Base-by-base conservation (phyloP, 2,888 invertebrate species). In the Sarcophaga variegata region DNA sequence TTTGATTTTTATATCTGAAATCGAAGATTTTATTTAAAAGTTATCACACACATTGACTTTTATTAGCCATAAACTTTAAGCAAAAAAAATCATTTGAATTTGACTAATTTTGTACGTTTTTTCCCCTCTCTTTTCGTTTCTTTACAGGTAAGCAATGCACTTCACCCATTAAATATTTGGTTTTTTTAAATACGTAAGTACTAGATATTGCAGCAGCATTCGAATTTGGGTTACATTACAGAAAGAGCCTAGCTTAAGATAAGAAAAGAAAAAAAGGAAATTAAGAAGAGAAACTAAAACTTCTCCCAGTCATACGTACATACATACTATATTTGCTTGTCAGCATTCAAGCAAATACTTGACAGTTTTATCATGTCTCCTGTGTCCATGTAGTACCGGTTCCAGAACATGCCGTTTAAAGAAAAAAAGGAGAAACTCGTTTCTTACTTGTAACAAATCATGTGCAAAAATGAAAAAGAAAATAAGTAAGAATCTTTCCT, bases 381-480 rank as follows among this genome's bases (percentile, higher is more conserved):
- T 14, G 14, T 17, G 17, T 14, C 37, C 37, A 10, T 76, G 70
- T 75, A 66, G 64, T 76, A 71, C 84, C 80, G 84, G 80, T 81
- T 85, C 4, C 59, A 27, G 5, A 60, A 72, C 12, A 70, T 20
- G 64, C 22, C 79, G n/a, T 49, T 37, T 37, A 4, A 22, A 69
- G 37, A 47, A 27, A 60, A 60, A 25, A 22, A 12, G 10, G 60
- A 12, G 45, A 63, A 74, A 74, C 69, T 67, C 72, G 67, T 77
- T 85, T 85, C n/a, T 45, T 63, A 72, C 77, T 64, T 70, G 81
- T 45, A 74, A 74, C 72, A 85, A 85, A 81, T 85, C 81, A 85
- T 82, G 85, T 75, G 78, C 64, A 85, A 78, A 77, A 78, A 82
- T 74, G 66, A 63, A 74, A 78, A 84, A 81, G 78, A 14, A 27